Evolutionary conservation across 92 coral and sea anemone species (phyloP), one percentile per base, ranked within the genome.

Genomic region (Porites divaricata): DNA sequence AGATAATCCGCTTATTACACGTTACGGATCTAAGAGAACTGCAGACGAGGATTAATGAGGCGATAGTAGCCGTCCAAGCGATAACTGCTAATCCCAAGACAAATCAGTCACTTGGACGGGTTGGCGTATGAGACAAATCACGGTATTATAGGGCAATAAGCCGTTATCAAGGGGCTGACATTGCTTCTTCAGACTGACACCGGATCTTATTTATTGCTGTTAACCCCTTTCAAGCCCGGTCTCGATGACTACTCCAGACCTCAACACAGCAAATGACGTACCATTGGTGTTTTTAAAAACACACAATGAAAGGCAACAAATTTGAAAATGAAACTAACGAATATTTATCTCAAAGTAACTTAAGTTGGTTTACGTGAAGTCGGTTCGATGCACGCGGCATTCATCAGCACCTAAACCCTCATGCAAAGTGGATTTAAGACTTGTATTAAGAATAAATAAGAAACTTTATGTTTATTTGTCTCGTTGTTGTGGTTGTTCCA

Each of bases 71-170:
- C 8, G 99, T 95, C 1, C 99, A 97, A 68, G 89, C 94, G 53
- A 90, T 95, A 58, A 97, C 99, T 8, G 99, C 99, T 59, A 95
- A 97, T 75, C 99, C 99, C 45, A 97, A 95, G 79, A 97, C 99
- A 17, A 97, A 97, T 76, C 94, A 95, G 56, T 87, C 87, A 56
- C 98, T 97, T 25, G 99, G 99, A 25, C 80, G 87, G 67, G 97
- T 97, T 19, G 98, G 99, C 79, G 89, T 88, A 51, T 93, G 83
- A 78, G 14, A 13, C 67, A 59, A 26, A 25, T 22, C 11, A 76
- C 12, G 10, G 13, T 20, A n/a, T 62, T 17, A 21, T 6, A 16
- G 62, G 19, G 57, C 56, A 22, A 28, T 25, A 20, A 35, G 26
- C 41, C 16, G 63, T 59, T 26, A 17, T 28, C n/a, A 78, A 45